Conservation (phyloP, 2,113 vertebrate species). For the Acinonyx jubatus region DNA sequence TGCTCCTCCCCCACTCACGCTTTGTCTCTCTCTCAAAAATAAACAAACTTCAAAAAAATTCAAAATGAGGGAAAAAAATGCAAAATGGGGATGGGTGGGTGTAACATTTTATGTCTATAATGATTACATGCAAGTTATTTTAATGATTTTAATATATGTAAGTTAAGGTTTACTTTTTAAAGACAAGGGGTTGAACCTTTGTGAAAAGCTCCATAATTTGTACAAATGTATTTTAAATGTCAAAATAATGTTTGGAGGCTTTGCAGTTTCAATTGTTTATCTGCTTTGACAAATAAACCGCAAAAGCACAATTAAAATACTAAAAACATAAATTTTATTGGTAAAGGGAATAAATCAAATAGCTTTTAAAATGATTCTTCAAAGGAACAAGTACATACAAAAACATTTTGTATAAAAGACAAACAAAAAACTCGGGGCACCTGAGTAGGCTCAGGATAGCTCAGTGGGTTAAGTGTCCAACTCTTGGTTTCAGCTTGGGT, state of each 20-base stretch:
- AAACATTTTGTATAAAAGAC: not conserved
- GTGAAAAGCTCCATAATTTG: not conserved
- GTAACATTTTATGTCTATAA: not conserved
- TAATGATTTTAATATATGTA: not conserved
- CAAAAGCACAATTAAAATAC: not conserved
- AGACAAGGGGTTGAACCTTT: not conserved
- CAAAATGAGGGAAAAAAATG: not conserved
- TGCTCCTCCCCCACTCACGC: no score
- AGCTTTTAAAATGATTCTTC: not conserved
- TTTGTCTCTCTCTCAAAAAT: no score
- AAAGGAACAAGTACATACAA: not conserved
- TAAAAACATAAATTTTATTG: not conserved
- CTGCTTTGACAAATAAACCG: not conserved
- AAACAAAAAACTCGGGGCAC: no score
- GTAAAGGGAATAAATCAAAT: not conserved
- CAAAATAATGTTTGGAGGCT: not conserved
- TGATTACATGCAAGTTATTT: not conserved
- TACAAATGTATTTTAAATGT: conserved; percentile 44
- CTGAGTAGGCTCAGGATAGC: no score
- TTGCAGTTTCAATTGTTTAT: not conserved
- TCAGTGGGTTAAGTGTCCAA: no score
- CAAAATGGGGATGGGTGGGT: not conserved
- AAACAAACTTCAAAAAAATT: no score
- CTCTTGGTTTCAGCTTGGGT: no score
- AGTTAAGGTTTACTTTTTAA: conserved; percentile 33